phyloP scores from a whole-genome alignment of 1,140 invertebrate genomes.

The Cyphomyrmex costatus region DNA sequence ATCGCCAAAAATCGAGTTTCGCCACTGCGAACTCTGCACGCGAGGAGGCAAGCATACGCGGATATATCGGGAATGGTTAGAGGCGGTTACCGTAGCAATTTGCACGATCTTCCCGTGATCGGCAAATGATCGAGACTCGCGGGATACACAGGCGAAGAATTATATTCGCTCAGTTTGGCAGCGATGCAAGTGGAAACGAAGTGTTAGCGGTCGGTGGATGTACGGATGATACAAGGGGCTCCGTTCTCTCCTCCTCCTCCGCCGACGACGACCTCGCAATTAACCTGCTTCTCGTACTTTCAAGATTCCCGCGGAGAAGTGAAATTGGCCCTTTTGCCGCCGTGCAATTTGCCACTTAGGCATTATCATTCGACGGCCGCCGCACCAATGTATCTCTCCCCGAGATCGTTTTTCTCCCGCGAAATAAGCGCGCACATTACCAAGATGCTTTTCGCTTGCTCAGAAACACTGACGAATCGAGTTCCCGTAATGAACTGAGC shows the following conservation, averaged over 20 bases:
- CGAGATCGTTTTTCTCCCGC: slow-evolving; percentile 45
- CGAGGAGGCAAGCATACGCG: slow-evolving; percentile 20
- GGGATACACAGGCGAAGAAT: slow-evolving; percentile 58
- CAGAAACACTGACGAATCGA: slow-evolving; percentile 39
- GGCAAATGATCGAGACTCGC: slow-evolving; percentile 57
- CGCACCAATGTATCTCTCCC: slow-evolving; percentile 35
- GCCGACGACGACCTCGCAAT: slow-evolving; percentile 68
- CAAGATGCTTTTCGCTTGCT: slow-evolving; percentile 45
- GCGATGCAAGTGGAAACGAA: slow-evolving; percentile 52
- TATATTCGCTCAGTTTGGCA: slow-evolving; percentile 66
- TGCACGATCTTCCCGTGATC: slow-evolving; percentile 67
- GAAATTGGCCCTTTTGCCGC: slow-evolving; percentile 56
- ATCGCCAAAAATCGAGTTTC: not conserved
- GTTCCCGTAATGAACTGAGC: slow-evolving; percentile 14
- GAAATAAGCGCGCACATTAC: slow-evolving; percentile 49
- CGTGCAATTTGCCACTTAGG: slow-evolving; percentile 65
- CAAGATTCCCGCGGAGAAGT: slow-evolving; percentile 51
- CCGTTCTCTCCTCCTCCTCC: not conserved
- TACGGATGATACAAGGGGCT: slow-evolving; percentile 56
- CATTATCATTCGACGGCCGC: slow-evolving; percentile 58
- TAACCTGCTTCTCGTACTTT: slow-evolving; percentile 70
- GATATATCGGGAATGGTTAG: slow-evolving; percentile 24
- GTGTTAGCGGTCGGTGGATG: slow-evolving; percentile 50
- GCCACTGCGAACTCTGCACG: slow-evolving; percentile 22
- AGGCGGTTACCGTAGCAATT: slow-evolving; percentile 67